phyloP scores from a whole-genome alignment of 1,140 invertebrate species.

The Drosophila miranda region DNA sequence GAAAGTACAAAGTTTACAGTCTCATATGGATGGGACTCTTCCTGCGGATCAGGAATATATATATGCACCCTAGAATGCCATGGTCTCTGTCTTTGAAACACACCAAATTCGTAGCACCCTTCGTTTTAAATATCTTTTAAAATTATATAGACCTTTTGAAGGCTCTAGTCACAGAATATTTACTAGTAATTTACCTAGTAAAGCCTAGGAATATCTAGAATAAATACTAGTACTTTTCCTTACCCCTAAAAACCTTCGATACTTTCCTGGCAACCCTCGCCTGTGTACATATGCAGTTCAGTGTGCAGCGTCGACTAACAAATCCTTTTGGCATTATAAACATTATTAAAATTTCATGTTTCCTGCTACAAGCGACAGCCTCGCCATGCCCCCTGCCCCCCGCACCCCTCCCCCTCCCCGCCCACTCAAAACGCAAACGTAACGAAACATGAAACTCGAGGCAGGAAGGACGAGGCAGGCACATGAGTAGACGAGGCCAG shows the following conservation, averaged over 20 bases:
- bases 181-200: too few species aligned
- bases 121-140: too few species aligned
- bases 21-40: too few species aligned
- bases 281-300: constrained; percentile 46
- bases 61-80: too few species aligned
- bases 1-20: too few species aligned
- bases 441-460: constrained; percentile 74
- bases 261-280: constrained; percentile 9
- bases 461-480: constrained; percentile 17
- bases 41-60: too few species aligned
- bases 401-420: background rate
- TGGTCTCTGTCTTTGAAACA: too few species aligned
- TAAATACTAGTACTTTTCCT: too few species aligned
- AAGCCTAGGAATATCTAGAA: too few species aligned
- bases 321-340: constrained; percentile 81
- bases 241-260: background rate
- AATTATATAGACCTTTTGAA: too few species aligned
- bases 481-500: background rate
- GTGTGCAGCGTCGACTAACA: constrained; percentile 75
- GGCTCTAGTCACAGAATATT: too few species aligned
- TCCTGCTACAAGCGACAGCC: constrained; percentile 68
- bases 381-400: background rate
- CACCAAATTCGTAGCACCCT: too few species aligned
- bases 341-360: constrained; percentile 81
- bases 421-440: constrained; percentile 73